Base-by-base conservation (phyloP, 2,797 vertebrate species). In the Eurystomus glaucurus region DNA sequence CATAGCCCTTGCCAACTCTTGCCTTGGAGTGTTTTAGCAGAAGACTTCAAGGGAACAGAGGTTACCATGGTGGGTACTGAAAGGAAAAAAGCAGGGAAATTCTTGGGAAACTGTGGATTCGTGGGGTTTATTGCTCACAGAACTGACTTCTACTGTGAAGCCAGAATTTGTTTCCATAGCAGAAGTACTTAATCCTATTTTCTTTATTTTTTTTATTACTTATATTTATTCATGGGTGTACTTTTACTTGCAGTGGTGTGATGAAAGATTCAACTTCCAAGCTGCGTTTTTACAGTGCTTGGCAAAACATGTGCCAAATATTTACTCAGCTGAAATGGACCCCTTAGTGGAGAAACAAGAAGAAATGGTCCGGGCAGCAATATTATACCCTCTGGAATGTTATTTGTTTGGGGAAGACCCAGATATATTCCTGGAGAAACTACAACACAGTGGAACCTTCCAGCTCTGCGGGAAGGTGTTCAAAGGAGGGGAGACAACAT, bases 401-500 rank as follows among this genome's bases (percentile, higher is more conserved):
- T 99, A 99, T 70, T 98, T 99, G 93, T 99, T 99, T 95, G 98
- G 99, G 84, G 99, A 99, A 97, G 99, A 99, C 97, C 99, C 99
- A 43, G 96, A 98, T 93, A 77, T 95, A 46, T 99, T 99, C 81
- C 98, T 99, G 96, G 99, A 99, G 94, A 99, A 99, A 95, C 98
- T 99, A 60, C 98, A 99, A 43, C 99, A 99, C 88, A 99, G 98
- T 89, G 97, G 98, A 93, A 98, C 98, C 28, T 99, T 99, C 86
- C 99, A 99, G 87, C 98, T 99, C 64, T 99, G 99, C 98, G 99
- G 99, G 19, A 99, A 99, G 69, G 99, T 99, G 71, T 99, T 99
- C 97, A 99, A 99, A 98, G 99, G 99, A 95, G 99, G 99, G 66
- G 99, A 99, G 98, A 99, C 99, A 1, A 99, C 99, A 6, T 99